Base-by-base conservation (phyloP, 2,797 vertebrate species). In the Taeniopygia guttata region DNA sequence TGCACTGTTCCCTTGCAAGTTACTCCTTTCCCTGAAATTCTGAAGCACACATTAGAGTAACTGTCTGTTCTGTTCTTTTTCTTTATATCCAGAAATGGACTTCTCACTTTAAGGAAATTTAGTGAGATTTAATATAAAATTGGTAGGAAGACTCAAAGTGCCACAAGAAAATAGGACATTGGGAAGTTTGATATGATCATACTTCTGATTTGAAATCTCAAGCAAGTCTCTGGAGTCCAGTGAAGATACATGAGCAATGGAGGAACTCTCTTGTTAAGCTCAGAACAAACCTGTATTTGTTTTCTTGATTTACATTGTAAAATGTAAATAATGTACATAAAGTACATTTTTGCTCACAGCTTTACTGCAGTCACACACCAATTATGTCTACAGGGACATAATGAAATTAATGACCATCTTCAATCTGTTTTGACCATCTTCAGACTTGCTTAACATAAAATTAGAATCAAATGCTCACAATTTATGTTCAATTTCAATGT, bases 391-490 rank as follows among this genome's bases (percentile, higher is more conserved):
- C 26, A 60, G 29, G 29, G 43, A 90, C 67, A 48, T 80, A n/a
- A 52, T 91, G 43, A 89, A 75, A 86, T 94, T 68, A 95, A 51
- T 85, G 56, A 13, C 30, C 34, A 43, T 81, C 67, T 91, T 69
- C 32, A 34, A 72, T 34, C 14, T 56, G 21, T 64, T 29, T 77
- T 55, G 58, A 13, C n/a, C 40, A 52, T 78, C 62, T 91, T 69
- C 29, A n/a, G 72, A 84, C 29, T 43, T 40, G 11, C 11, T 69
- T 40, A 84, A 36, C 5, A 15, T 82, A 66, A n/a, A 58, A 59
- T 45, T 88, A 56, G 59, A 91, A 87, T 89, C 84, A 94, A 95
- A 84, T 94, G 70, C 20, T 82, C 80, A 82, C 81, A 79, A 77
- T 78, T 76, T 64, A 66, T 51, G 46, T 79, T 21, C 19, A 48